Evolutionary conservation across 2,113 vertebrate genomes (phyloP).

Genomic region (Ahaetulla prasina): DNA sequence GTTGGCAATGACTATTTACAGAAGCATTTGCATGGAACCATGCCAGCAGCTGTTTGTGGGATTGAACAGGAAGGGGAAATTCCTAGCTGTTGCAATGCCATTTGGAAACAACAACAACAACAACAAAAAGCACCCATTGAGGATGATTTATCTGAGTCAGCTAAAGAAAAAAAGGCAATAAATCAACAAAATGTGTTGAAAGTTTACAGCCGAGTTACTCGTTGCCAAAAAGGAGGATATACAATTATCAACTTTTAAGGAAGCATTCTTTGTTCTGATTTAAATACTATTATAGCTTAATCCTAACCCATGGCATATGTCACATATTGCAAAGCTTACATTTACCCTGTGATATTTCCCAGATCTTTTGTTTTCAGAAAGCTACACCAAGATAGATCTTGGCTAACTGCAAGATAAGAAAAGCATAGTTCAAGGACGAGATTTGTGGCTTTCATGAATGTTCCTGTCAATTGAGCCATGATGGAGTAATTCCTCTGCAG

Average conservation of each 20-base stretch:
- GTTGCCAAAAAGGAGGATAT: background rate
- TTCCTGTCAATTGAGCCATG: background rate
- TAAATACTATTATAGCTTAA: background rate
- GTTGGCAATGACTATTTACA: background rate
- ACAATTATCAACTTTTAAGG: background rate
- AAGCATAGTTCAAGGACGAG: background rate
- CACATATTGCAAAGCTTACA: background rate
- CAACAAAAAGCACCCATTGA: background rate
- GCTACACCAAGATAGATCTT: background rate
- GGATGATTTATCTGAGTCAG: background rate
- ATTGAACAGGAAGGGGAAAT: background rate
- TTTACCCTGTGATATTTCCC: background rate
- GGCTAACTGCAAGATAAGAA: background rate
- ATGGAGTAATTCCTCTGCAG: background rate
- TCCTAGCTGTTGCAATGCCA: background rate
- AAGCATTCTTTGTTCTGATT: background rate
- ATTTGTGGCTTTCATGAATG: background rate
- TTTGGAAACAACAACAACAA: background rate
- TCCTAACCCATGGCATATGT: background rate
- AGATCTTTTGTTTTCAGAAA: background rate
- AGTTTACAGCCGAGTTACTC: background rate
- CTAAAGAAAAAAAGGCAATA: background rate
- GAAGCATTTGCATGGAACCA: background rate
- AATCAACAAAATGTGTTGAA: background rate
- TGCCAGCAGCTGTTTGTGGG: background rate